Evolutionary conservation across 2,113 vertebrate genomes (phyloP).

Genomic region (Dromiciops gliroides): DNA sequence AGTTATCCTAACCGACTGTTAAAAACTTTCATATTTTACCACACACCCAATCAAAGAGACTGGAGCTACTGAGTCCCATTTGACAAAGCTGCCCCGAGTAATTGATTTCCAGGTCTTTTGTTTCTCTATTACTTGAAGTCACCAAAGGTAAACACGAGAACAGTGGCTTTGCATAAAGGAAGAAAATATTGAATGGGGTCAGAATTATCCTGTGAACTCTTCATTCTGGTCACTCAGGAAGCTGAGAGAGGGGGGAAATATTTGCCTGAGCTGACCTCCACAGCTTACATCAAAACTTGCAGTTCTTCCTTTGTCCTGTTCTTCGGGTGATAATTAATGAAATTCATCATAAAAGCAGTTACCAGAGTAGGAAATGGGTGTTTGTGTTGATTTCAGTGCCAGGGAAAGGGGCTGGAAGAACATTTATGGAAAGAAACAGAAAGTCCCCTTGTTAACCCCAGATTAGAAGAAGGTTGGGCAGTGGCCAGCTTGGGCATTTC

Average conservation of each 20-base stretch:
- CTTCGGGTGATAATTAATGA: conserved; percentile 35
- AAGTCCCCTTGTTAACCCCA: neutral
- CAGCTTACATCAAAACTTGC: neutral
- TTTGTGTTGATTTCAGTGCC: neutral
- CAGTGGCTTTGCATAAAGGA: conserved; percentile 31
- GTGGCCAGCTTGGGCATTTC: neutral
- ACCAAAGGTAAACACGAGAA: conserved; percentile 14
- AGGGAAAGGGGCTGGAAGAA: conserved; percentile 14
- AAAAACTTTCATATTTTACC: too few species aligned
- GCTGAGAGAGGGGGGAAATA: neutral
- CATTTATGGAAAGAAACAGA: neutral
- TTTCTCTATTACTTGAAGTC: conserved; percentile 29
- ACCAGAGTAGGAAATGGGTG: neutral
- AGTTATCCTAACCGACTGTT: too few species aligned
- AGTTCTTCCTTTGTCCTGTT: neutral
- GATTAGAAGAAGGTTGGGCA: neutral
- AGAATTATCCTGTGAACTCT: conserved; percentile 12
- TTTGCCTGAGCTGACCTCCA: neutral
- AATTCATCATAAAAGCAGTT: conserved; percentile 14
- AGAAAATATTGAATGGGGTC: conserved; percentile 15
- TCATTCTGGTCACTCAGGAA: conserved; percentile 1
- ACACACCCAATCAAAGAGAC: neutral
- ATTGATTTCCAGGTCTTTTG: conserved; percentile 42
- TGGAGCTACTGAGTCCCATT: neutral
- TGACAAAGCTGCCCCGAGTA: conserved; percentile 2